phyloP scores from a whole-genome alignment of 2,113 vertebrate genomes.

The Malurus alboscapulatus region DNA sequence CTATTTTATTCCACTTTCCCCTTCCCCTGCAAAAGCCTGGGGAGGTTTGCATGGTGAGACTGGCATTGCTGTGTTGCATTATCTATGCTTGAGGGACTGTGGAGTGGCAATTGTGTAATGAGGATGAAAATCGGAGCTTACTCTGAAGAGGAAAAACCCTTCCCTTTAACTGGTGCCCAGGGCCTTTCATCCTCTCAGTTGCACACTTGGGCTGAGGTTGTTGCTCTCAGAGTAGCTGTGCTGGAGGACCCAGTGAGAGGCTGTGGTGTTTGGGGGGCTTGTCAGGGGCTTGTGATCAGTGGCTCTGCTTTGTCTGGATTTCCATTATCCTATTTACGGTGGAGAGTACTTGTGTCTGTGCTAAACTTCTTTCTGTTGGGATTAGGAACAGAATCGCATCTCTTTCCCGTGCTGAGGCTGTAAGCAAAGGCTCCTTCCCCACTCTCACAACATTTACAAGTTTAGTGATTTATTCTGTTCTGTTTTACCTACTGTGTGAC shows the following conservation, averaged over 20 bases:
- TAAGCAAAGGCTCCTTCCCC: neutral
- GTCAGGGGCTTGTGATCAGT: neutral
- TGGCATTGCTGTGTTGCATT: neutral
- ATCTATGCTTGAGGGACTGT: neutral
- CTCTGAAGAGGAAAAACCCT: neutral
- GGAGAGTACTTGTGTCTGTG: neutral
- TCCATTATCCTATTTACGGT: neutral
- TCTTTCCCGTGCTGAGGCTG: neutral
- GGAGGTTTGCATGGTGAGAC: conserved; percentile 3
- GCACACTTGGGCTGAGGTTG: accelerated
- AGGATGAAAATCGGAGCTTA: conserved; percentile 19
- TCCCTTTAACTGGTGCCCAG: neutral
- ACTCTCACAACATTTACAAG: neutral
- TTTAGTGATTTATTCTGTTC: neutral
- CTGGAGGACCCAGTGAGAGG: neutral
- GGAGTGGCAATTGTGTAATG: conserved; percentile 20
- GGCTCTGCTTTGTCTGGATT: neutral
- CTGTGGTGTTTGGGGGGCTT: neutral
- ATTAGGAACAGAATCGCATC: neutral
- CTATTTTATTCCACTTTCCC: neutral
- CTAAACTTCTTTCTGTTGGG: neutral
- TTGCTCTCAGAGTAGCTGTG: neutral
- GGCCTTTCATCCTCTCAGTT: neutral
- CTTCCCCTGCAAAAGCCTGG: neutral
- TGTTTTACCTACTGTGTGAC: neutral